phyloP scores from a whole-genome alignment of 2,888 invertebrate species.

The Pollenia amentaria region DNA sequence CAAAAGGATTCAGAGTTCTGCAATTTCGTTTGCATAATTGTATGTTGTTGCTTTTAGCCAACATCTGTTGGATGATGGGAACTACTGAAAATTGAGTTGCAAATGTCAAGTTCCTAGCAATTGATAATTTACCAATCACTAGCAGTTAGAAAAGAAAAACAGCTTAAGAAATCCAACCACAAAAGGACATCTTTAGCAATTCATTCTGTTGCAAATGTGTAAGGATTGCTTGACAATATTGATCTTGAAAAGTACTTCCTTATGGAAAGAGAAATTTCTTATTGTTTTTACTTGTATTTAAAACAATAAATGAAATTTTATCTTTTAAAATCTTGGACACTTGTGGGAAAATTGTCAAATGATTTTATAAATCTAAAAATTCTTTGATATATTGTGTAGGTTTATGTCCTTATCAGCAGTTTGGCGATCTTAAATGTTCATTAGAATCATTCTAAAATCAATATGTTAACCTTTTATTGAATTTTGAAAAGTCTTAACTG shows the following conservation, averaged over 20 bases:
- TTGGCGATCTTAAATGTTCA: slow-evolving; percentile 59
- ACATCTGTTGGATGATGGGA: slow-evolving; percentile 54
- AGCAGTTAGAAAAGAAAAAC: background rate
- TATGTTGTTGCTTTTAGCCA: slow-evolving; percentile 3
- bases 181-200: slow-evolving; percentile 57
- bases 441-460: slow-evolving; percentile 21
- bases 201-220: slow-evolving; percentile 3
- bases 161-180: slow-evolving; percentile 33
- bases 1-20: slow-evolving; percentile 53
- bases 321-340: slow-evolving; percentile 61
- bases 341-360: slow-evolving; percentile 71
- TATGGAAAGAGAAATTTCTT: background rate
- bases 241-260: slow-evolving; percentile 69
- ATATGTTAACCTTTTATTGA: slow-evolving; percentile 52
- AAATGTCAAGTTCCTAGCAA: slow-evolving; percentile 69
- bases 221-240: slow-evolving; percentile 19
- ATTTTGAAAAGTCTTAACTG: slow-evolving; percentile 1
- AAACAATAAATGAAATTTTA: slow-evolving; percentile 35
- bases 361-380: slow-evolving; percentile 29
- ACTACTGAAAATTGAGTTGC: slow-evolving; percentile 63
- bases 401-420: slow-evolving; percentile 30
- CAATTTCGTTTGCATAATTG: slow-evolving; percentile 65
- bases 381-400: background rate
- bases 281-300: slow-evolving; percentile 13
- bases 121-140: slow-evolving; percentile 51